phyloP scores from a whole-genome alignment of 1,140 invertebrate species.

The Chymomyza costata region DNA sequence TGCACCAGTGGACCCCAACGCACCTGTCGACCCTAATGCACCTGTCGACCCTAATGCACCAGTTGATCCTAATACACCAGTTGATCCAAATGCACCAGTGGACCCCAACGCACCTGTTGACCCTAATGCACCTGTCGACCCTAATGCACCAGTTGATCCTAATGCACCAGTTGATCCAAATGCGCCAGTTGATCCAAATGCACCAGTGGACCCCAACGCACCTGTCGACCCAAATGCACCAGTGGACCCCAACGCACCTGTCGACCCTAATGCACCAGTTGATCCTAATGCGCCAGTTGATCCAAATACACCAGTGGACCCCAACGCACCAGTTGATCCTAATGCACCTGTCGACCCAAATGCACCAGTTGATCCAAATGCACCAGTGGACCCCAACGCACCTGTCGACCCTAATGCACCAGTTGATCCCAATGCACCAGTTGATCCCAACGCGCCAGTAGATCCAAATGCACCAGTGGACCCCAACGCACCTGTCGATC shows the following conservation, averaged over 20 bases:
- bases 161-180: slow-evolving; percentile 10
- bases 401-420: slow-evolving; percentile 9
- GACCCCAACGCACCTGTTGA: slow-evolving; percentile 11
- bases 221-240: slow-evolving; percentile 4
- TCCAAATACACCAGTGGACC: slow-evolving; percentile 14
- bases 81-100: slow-evolving; percentile 9
- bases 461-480: slow-evolving; percentile 16
- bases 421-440: slow-evolving; percentile 16
- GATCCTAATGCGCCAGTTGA: slow-evolving; percentile 18
- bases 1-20: slow-evolving; percentile 1
- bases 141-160: slow-evolving; percentile 5
- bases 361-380: slow-evolving; percentile 19
- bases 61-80: slow-evolving; percentile 14
- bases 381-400: slow-evolving; percentile 10
- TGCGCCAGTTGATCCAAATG: slow-evolving; percentile 7
- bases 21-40: too few relatives aligned
- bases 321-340: slow-evolving; percentile 16
- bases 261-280: slow-evolving; percentile 16
- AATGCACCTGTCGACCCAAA: slow-evolving; percentile 18
- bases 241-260: slow-evolving; percentile 13
- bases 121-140: slow-evolving; percentile 8
- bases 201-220: slow-evolving; percentile 5
- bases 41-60: slow-evolving; percentile 1
- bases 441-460: too few relatives aligned
- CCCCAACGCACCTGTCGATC: slow-evolving; percentile 5